Percentiles rank a stretch among this genome's conserved stretches.
phyloP scores from a whole-genome alignment of 2,888 invertebrate genomes.

The Xylocampa areola region DNA sequence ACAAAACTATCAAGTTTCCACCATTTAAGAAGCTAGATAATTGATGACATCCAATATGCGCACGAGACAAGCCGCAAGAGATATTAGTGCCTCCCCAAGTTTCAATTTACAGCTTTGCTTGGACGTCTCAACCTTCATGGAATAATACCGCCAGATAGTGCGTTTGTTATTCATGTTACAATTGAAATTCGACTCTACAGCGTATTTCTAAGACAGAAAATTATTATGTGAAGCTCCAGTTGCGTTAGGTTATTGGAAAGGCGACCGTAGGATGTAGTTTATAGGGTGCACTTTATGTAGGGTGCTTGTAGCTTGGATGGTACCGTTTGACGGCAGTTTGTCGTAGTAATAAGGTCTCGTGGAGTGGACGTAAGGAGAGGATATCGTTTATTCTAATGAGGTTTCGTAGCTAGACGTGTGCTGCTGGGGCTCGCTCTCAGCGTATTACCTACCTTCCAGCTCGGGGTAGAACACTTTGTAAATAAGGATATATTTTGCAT shows the following conservation, averaged over 20 bases:
- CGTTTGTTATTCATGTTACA: constrained; percentile 73
- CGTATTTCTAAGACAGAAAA: constrained; percentile 67
- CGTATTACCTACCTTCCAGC: constrained; percentile 65
- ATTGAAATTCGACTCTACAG: constrained; percentile 71
- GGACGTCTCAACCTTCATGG: constrained; percentile 83
- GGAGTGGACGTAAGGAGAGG: constrained; percentile 89
- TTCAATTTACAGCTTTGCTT: constrained; percentile 85
- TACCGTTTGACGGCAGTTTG: constrained; percentile 88
- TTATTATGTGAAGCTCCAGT: constrained; percentile 55
- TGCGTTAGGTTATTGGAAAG: constrained; percentile 59
- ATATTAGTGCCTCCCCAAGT: constrained; percentile 79
- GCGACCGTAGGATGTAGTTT: constrained; percentile 58
- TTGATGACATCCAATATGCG: constrained; percentile 62
- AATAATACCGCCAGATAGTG: constrained; percentile 75
- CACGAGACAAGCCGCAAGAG: constrained; percentile 61
- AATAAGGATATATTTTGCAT: constrained; percentile 60
- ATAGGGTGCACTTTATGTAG: constrained; percentile 66
- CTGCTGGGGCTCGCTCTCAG: constrained; percentile 69
- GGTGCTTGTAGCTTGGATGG: constrained; percentile 61
- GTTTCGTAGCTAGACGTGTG: constrained; percentile 75
- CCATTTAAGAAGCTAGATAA: constrained; percentile 38
- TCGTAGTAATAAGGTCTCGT: constrained; percentile 88
- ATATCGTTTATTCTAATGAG: constrained; percentile 90
- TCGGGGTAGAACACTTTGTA: constrained; percentile 59
- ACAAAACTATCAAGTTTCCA: constrained; percentile 15